Conservation (phyloP, 2,888 invertebrate species). For the Drosophila conformis region DNA sequence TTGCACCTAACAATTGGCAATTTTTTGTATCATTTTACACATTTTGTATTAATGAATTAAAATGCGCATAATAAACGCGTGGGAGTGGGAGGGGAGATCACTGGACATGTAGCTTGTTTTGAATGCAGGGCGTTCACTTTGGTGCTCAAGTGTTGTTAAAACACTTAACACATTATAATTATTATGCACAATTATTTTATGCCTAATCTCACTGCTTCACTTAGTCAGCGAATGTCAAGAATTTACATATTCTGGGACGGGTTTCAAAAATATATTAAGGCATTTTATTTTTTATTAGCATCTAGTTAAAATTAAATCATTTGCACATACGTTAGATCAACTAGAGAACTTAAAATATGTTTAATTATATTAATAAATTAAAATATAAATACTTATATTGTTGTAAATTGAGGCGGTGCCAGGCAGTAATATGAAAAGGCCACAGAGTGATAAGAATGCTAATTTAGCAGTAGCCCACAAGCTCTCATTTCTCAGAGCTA, state of each 20-base stretch:
- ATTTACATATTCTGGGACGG: slow-evolving; percentile 5
- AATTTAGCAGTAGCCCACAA: slow-evolving; percentile 5
- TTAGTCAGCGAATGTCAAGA: slow-evolving; percentile 1
- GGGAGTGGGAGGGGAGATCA: not conserved
- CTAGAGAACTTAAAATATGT: not conserved
- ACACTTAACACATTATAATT: not conserved
- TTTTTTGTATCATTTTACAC: slow-evolving; percentile 42
- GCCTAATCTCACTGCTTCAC: not conserved
- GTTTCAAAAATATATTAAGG: slow-evolving; percentile 7
- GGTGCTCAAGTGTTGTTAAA: slow-evolving; percentile 16
- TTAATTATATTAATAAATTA: not conserved
- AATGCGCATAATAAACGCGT: slow-evolving; percentile 23
- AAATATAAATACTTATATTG: not conserved
- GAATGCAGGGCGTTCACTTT: slow-evolving; percentile 64
- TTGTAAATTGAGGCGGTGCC: slow-evolving; percentile 1
- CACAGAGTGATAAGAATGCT: slow-evolving; percentile 7
- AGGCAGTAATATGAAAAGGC: slow-evolving; percentile 4
- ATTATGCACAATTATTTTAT: not conserved
- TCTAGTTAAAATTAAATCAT: slow-evolving; percentile 11
- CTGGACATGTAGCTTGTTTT: slow-evolving; percentile 5
- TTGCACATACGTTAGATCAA: not conserved
- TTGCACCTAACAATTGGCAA: slow-evolving; percentile 37
- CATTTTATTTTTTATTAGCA: not conserved
- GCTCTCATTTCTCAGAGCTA: not conserved
- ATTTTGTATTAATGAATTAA: slow-evolving; percentile 62